A percentile compares a stretch with the other conserved stretches of the same genome.
These are phyloP conservation scores for Carduelis carduelis DNA, from an alignment of 2,797 vertebrate genomes.

Conservation along the genomic window DNA sequence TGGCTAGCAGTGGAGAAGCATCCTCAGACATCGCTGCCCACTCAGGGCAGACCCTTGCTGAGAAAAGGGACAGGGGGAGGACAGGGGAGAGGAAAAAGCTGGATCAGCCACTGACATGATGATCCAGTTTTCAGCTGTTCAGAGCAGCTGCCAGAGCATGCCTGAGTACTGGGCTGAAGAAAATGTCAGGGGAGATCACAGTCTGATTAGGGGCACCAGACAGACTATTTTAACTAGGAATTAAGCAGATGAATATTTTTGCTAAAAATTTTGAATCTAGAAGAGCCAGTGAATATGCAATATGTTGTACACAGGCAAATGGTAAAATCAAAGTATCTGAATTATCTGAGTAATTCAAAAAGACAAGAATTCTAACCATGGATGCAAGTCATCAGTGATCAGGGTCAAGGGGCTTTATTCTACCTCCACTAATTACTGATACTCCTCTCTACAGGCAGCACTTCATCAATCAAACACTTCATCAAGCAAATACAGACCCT, in stretches of 20 bases:
- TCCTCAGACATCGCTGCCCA: not conserved
- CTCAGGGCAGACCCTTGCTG: fast-evolving
- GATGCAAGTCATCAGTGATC: not conserved
- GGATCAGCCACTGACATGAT: fast-evolving
- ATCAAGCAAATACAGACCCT: not conserved
- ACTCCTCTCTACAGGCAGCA: not conserved
- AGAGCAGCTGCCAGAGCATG: not conserved
- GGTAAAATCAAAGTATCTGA: not conserved
- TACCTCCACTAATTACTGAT: not conserved
- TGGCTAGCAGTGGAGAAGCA: not conserved
- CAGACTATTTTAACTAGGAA: not conserved
- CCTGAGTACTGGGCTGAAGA: not conserved
- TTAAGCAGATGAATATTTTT: not conserved
- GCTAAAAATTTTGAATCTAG: not conserved
- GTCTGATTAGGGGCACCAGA: not conserved
- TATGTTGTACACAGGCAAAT: not conserved
- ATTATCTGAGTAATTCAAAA: not conserved
- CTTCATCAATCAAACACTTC: not conserved
- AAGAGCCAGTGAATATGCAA: not conserved
- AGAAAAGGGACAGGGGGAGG: fast-evolving
- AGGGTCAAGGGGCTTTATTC: not conserved
- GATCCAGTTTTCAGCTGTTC: not conserved
- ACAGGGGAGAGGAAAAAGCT: not conserved
- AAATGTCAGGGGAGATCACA: not conserved
- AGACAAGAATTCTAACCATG: not conserved